Evolutionary conservation across 2,888 invertebrate genomes (phyloP), one percentile per base, ranked within the genome.

Genomic region (Folsomia candida): DNA sequence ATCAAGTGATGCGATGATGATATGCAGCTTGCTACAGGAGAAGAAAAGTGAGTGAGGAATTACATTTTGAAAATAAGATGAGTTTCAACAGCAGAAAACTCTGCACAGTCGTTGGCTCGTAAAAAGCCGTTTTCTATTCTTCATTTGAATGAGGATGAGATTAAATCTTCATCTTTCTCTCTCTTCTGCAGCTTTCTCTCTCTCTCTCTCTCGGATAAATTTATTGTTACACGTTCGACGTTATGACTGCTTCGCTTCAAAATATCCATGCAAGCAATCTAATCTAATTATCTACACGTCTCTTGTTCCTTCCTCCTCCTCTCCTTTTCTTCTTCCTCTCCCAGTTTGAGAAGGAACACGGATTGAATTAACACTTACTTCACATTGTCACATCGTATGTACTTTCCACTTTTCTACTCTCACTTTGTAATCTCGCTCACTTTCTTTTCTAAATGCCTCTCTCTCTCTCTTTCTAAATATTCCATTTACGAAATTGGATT

Each of bases 151-250:
- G 24, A 57, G 57, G 25, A 29, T 29, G 20, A 18, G 68, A 28
- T 14, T 22, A 29, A 61, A 29, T 51, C 57, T 27, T 51, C 25
- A 28, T 72, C 68, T 63, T 47, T 61, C 51, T 65, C 51, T 72
- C 61, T n/a, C n/a, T n/a, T n/a, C n/a, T 54, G 59, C 51, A 54
- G 64, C 71, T 59, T 65, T 68, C 66, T 54, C 66, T 51, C 51
- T 54, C 28, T 65, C 68, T n/a, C 20, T n/a, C 14, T 27, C 58
- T 27, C 54, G 51, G n/a, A 6, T 37, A 37, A 37, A 37, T 37
- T 37, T 37, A 54, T 54, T 54, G n/a, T 54, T 54, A 54, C 22
- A 22, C 54, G 54, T 54, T 54, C 20, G 54, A 54, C 20, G 54
- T 54, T 54, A 54, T 54, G 22, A 54, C 54, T 54, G 22, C 11